Base-by-base conservation (phyloP, 2,113 vertebrate species). In the Pseudorectes ferrugineus region DNA sequence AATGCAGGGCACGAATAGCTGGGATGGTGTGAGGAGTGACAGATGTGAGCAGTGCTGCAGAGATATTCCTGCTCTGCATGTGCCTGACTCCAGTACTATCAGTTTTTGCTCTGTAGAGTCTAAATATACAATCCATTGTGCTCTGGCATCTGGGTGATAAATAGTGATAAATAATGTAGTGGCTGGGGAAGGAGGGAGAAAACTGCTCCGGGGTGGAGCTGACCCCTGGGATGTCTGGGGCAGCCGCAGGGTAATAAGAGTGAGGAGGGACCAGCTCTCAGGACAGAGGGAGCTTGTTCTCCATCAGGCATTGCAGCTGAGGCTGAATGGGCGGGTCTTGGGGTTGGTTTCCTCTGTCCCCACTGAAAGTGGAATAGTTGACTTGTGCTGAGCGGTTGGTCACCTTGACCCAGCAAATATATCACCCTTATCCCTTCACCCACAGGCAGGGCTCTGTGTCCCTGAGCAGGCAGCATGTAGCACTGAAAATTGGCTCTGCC, bases 261-360 rank as follows among this genome's bases (percentile, higher is more conserved):
- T 2, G 28, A 80, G 0, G 10, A 87, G 83, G 48, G 68, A 85
- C 65, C 45, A n/a, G 81, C 62, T 58, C 43, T 85, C 9, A 12
- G 43, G 94, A 93, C 92, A 95, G 94, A 86, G 58, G n/a, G 57
- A 75, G 65, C 68, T 95, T 96, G 91, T 93, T 93, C 73, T 91
- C 31, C 19, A 14, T 38, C 23, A 0, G 45, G n/a, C 46, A 10
- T 35, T 65, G 66, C 74, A 76, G 67, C 21, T 43, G 73, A 77
- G 55, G n/a, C 55, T 61, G 46, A 33, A 75, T 4, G 13, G 55
- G 31, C 3, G 28, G 17, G 55, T 58, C 52, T 28, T 73, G 80
- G 43, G 35, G 16, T 33, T 82, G 49, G 45, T 89, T 91, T 89
- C 35, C 40, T 91, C 65, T 82, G 52, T 95, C 76, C 77, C 51